Evolutionary conservation across 2,888 invertebrate genomes (phyloP).

Genomic region (Macrosoma leucophasiata): DNA sequence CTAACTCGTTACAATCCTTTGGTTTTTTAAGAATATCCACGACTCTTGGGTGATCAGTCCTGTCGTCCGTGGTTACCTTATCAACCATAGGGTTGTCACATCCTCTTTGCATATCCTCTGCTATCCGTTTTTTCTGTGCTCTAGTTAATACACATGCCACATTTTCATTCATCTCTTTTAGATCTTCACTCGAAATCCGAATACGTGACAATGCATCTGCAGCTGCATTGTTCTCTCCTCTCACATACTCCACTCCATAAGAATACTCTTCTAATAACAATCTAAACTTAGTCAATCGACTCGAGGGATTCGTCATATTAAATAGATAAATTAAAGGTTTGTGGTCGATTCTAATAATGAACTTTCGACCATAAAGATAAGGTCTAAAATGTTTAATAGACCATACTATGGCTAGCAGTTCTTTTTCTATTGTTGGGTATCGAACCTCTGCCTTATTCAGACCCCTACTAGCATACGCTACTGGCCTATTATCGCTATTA

Average conservation of each 20-base stretch:
- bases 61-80: no score
- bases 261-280: conserved; percentile 16
- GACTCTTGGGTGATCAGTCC: no score
- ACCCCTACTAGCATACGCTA: conserved; percentile 20
- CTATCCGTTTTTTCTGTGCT: neutral
- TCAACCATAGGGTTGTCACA: neutral
- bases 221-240: conserved; percentile 10
- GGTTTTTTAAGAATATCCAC: no score
- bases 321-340: conserved; percentile 13
- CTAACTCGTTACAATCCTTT: no score
- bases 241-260: conserved; percentile 12
- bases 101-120: neutral
- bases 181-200: conserved; percentile 12
- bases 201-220: conserved; percentile 15
- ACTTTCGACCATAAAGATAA: conserved; percentile 15
- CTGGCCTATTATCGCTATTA: conserved; percentile 11
- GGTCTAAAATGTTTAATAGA: conserved; percentile 15
- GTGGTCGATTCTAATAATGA: conserved; percentile 14
- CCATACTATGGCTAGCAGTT: conserved; percentile 17
- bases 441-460: conserved; percentile 9
- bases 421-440: conserved; percentile 16
- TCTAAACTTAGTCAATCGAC: conserved; percentile 12
- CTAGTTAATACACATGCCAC: neutral
- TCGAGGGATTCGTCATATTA: conserved; percentile 9
- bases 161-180: conserved; percentile 18